phyloP scores from a whole-genome alignment of 2,113 vertebrate genomes.

The Rhinoptilus africanus region DNA sequence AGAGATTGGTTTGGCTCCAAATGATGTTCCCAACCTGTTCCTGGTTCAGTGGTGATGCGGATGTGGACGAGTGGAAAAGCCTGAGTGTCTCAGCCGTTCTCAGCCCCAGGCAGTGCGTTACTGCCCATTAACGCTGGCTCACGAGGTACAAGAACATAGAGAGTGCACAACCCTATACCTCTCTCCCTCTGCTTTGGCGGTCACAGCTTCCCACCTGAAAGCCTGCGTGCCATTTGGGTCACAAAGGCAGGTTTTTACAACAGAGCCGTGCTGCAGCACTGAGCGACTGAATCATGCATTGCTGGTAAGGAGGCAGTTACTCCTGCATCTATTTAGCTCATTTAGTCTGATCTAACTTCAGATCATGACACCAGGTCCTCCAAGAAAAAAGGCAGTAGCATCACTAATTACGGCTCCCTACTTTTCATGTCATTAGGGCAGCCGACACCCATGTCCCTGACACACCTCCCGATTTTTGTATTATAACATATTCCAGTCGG shows the following conservation, averaged over 20 bases:
- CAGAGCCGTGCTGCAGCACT: neutral
- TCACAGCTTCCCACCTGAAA: neutral
- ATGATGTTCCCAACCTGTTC: neutral
- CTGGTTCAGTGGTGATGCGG: neutral
- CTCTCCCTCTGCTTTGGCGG: neutral
- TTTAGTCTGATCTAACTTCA: neutral
- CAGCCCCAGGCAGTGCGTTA: neutral
- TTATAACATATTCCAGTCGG: neutral
- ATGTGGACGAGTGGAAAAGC: neutral
- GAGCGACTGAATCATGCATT: accelerated
- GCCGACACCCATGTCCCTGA: accelerated
- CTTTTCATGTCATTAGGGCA: neutral
- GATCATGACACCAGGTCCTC: neutral
- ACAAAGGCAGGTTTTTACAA: neutral
- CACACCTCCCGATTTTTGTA: neutral
- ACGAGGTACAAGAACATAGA: neutral
- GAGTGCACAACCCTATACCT: neutral
- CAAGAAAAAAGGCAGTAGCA: neutral
- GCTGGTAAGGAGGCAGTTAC: neutral
- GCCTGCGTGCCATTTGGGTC: accelerated
- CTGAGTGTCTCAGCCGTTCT: neutral
- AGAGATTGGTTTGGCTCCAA: neutral
- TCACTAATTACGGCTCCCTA: neutral
- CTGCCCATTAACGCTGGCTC: neutral
- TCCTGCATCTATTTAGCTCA: neutral